phyloP scores from a whole-genome alignment of 2,888 invertebrate genomes.

The Coleophora flavipennella region DNA sequence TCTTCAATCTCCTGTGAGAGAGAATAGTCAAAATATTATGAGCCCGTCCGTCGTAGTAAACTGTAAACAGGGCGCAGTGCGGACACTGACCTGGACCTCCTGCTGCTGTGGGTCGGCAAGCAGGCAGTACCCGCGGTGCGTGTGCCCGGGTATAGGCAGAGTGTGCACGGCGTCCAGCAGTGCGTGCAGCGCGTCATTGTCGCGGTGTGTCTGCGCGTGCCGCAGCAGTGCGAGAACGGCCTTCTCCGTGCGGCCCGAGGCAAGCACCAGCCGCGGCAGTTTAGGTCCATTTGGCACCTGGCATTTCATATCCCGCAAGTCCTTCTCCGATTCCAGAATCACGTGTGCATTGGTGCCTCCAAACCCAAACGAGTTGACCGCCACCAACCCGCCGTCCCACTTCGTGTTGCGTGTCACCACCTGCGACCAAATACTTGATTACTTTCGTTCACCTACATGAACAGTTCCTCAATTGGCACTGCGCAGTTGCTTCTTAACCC shows the following conservation, averaged over 20 bases:
- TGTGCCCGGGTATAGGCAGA: constrained; percentile 81
- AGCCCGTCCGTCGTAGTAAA: background rate
- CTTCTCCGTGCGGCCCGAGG: constrained; percentile 89
- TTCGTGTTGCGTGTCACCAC: constrained; percentile 87
- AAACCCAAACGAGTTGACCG: constrained; percentile 97
- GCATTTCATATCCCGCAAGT: constrained; percentile 63
- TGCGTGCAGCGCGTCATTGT: constrained; percentile 82
- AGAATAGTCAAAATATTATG: background rate
- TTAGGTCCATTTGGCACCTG: constrained; percentile 43
- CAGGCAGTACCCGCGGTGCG: constrained; percentile 86
- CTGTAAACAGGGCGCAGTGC: background rate
- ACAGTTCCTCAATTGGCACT: too few species aligned
- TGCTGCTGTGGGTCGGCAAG: constrained; percentile 41
- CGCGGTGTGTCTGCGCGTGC: constrained; percentile 71
- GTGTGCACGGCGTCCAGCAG: constrained; percentile 83
- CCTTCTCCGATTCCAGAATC: constrained; percentile 83
- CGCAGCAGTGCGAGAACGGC: constrained; percentile 79
- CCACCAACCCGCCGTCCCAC: constrained; percentile 94
- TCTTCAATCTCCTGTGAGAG: constrained; percentile 36
- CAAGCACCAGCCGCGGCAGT: constrained; percentile 71
- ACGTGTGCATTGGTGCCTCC: constrained; percentile 98
- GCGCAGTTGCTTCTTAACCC: constrained; percentile 1
- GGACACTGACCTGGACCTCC: constrained; percentile 27
- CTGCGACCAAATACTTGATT: constrained; percentile 27
- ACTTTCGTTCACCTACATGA: too few species aligned